Evolutionary conservation across 2,888 invertebrate genomes (phyloP).

Genomic region (Lasioglossum morio): DNA sequence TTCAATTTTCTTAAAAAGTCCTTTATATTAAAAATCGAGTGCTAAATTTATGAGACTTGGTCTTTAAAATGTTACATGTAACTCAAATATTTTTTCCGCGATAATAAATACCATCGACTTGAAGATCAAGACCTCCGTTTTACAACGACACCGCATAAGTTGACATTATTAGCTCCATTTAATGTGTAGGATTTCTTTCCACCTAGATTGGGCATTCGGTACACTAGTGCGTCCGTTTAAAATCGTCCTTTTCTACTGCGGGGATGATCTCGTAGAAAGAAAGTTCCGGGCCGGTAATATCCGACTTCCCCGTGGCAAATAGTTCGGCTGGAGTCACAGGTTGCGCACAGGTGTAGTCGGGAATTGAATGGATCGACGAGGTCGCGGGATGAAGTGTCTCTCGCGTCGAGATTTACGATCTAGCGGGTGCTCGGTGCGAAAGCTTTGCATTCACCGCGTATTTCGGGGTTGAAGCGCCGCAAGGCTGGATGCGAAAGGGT

Average conservation of each 20-base stretch:
- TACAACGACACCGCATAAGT: too few species aligned
- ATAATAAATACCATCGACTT: too few species aligned
- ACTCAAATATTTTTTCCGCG: too few species aligned
- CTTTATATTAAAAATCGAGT: too few species aligned
- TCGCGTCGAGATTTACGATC: constrained; percentile 71
- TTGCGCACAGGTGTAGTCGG: constrained; percentile 32
- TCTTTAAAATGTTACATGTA: too few species aligned
- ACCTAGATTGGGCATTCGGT: too few species aligned
- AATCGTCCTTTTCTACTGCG: background rate
- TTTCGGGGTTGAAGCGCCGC: constrained; percentile 40
- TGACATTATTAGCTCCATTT: too few species aligned
- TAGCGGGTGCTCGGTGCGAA: constrained; percentile 44
- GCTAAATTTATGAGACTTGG: too few species aligned
- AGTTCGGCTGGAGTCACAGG: constrained; percentile 27
- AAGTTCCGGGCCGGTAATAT: background rate
- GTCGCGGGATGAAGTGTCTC: constrained; percentile 57
- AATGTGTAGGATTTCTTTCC: too few species aligned
- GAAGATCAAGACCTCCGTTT: too few species aligned
- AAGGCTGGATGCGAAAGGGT: constrained; percentile 42
- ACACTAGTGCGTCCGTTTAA: background rate
- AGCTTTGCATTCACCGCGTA: constrained; percentile 68
- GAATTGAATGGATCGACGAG: constrained; percentile 53
- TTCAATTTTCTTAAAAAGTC: too few species aligned
- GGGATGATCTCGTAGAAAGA: background rate
- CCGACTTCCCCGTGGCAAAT: constrained; percentile 19